Base-by-base conservation (phyloP, 2,888 invertebrate species). In the Sarcophaga variegata region DNA sequence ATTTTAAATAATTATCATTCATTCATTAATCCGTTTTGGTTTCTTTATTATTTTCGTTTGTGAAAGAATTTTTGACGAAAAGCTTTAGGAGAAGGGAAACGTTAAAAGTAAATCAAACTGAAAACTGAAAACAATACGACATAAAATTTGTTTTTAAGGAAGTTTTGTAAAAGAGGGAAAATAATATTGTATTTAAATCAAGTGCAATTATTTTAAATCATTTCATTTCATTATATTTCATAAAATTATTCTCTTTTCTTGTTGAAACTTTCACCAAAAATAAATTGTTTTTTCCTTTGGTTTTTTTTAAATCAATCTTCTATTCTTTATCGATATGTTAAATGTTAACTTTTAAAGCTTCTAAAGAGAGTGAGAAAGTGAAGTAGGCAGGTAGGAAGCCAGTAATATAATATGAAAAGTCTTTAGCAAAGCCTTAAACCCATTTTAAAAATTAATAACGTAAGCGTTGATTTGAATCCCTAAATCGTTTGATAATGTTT, bases 381-480 rank as follows among this genome's bases (percentile, higher is more conserved):
- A 17, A 5, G 17, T 1, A 54, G 54, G 17, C 2, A 54, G 14
- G 17, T 54, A 54, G 37, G 8, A 37, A 37, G 37, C 37, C 37
- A 37, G 37, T 37, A 37, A 37, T 37, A 37, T 37, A 10, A 37
- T 37, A 37, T 10, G 37, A 37, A 81, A 74, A 62, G 59, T 75
- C 69, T 87, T 70, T 83, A 85, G 82, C 70, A 64, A 83, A 75
- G 75, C 79, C 78, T 62, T 69, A 79, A 79, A 72, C 69, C 74
- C 10, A 59, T 20, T 20, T 54, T 14, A n/a, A 37, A 37, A 37
- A 37, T 14, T 3, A n/a, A 64, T 12, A 59, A 59, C 59, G 2
- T 59, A 17, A 17, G 14, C 14, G 2, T 59, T 20, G 70, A 59
- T 71, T 81, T 71, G 70, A n/a, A 6, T 69, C 37, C 37, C 37